Percentiles rank a stretch among this genome's conserved stretches.
Evolutionary conservation across 2,888 invertebrate genomes (phyloP).

Genomic region (Melipona beecheii): DNA sequence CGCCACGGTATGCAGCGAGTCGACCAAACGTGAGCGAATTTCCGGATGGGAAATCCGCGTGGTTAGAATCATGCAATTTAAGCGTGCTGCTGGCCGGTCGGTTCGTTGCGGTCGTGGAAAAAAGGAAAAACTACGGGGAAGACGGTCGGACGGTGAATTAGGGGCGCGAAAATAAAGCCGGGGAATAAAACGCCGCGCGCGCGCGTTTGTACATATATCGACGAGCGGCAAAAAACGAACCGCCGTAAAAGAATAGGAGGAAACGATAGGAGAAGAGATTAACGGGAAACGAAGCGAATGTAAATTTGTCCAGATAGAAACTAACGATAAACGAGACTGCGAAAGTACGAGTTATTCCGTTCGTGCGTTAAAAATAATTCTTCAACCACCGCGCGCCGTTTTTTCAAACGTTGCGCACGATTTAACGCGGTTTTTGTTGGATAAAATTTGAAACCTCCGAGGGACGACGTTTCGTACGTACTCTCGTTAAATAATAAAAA

Average conservation of each 20-base stretch:
- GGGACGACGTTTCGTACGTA: no score
- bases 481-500: no score
- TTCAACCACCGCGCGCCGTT: no score
- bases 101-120: constrained; percentile 17
- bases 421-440: no score
- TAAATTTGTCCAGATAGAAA: neutral
- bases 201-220: neutral
- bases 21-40: constrained; percentile 39
- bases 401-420: no score
- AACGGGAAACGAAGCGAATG: neutral
- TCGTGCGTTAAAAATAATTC: neutral
- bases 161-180: constrained; percentile 22
- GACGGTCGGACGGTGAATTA: constrained; percentile 19
- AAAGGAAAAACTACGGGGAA: neutral
- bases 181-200: neutral
- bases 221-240: neutral
- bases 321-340: neutral
- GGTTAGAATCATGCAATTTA: constrained; percentile 37
- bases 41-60: constrained; percentile 26
- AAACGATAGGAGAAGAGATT: neutral
- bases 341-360: no score
- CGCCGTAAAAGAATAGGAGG: neutral
- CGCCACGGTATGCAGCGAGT: constrained; percentile 15
- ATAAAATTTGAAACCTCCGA: no score
- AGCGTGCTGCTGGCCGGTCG: constrained; percentile 16